A percentile compares a stretch with the other conserved stretches of the same genome.
Evolutionary conservation across 2,888 invertebrate genomes (phyloP).

Genomic region (Lasioglossum malachurum): DNA sequence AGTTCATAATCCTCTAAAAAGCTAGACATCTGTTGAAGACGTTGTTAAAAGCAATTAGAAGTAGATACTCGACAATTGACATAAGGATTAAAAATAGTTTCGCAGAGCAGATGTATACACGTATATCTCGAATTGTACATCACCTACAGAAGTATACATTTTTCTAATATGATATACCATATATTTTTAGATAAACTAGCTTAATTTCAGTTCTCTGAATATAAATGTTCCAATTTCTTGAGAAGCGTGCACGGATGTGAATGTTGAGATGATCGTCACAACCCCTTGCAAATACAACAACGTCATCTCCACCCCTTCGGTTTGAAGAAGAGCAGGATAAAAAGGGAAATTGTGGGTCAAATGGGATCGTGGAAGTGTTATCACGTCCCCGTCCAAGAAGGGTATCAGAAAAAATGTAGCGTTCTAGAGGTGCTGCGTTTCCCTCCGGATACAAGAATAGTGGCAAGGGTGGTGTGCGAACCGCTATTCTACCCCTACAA

Average conservation of each 20-base stretch:
- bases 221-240: neutral
- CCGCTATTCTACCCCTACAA: neutral
- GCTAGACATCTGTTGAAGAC: too few species aligned
- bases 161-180: too few species aligned
- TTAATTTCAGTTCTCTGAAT: neutral
- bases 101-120: too few species aligned
- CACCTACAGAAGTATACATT: neutral
- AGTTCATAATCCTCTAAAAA: neutral
- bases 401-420: slow-evolving; percentile 9
- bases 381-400: neutral
- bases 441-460: neutral
- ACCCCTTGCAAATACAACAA: neutral
- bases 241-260: neutral
- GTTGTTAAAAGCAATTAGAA: too few species aligned
- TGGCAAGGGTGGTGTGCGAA: neutral
- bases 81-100: too few species aligned
- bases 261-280: neutral
- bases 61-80: too few species aligned
- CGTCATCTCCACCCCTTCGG: neutral
- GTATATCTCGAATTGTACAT: neutral
- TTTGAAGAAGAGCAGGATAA: neutral
- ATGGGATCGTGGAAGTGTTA: slow-evolving; percentile 2
- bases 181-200: too few species aligned
- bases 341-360: slow-evolving; percentile 9
- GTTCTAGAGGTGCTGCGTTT: neutral